Base-by-base conservation (phyloP, 2,888 invertebrate species). In the Azorinus chamasolen region DNA sequence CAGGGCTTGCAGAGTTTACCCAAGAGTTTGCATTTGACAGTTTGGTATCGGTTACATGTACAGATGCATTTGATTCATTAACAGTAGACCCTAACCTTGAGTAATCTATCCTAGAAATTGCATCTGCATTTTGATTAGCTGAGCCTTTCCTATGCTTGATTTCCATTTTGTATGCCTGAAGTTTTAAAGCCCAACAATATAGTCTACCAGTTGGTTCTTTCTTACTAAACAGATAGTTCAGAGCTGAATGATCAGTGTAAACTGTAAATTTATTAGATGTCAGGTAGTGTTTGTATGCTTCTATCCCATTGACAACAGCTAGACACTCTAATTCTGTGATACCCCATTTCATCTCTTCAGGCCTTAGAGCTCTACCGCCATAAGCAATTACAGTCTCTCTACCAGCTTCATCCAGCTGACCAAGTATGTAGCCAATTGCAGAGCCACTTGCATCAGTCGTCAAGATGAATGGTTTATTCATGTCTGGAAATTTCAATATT, bases 341-440 rank as follows among this genome's bases (percentile, higher is more conserved):
- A 20, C 70, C 16, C n/a, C n/a, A n/a, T n/a, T n/a, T n/a, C n/a
- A n/a, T n/a, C n/a, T n/a, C n/a, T n/a, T n/a, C n/a, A n/a, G 16
- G 50, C 59, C 50, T 68, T 41, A 80, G 96, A 96, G 70, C 46
- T 39, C 79, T 58, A 22, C 75, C 76, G 2, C 61, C 63, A 50
- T 79, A 83, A 2, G 65, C 74, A 20, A 83, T 77, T 0, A 79
- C 84, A 8, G 22, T 22, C 63, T 86, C 84, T 50, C 53, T 64
- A 1, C 53, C 61, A 18, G 65, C 25, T 3, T 73, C 58, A 53
- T 78, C 79, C 41, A 54, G 22, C 37, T 84, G 85, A 0, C 74
- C 76, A 22, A 84, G 43, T 14, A 82, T 68, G 27, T 68, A 81
- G 2, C 82, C 82, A 0, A 85, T n/a, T 2, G 70, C 83, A 18